Conservation (phyloP, 2,888 invertebrate genomes). For the Caenorhabditis sp. region DNA sequence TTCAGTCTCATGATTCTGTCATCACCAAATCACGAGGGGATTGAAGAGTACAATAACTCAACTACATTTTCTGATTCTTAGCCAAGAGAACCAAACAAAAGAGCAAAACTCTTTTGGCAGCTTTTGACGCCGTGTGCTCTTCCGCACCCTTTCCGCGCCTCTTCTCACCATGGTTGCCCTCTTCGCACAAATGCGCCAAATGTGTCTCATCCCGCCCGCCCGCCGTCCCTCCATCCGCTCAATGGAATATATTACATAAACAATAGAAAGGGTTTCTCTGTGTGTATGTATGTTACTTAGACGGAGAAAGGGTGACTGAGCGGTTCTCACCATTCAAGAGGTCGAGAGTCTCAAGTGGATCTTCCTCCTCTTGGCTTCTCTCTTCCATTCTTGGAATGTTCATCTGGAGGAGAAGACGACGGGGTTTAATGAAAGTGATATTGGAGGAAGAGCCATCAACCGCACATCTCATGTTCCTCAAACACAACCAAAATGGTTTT, state of each 20-base stretch:
- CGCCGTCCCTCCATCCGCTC: slow-evolving; percentile 4
- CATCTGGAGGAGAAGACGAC: not conserved
- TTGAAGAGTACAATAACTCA: too few relatives aligned
- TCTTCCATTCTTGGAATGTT: not conserved
- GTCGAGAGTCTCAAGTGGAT: slow-evolving; percentile 43
- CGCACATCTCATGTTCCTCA: not conserved
- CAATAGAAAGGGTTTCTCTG: slow-evolving; percentile 45
- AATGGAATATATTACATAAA: slow-evolving; percentile 59
- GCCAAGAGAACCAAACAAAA: not conserved
- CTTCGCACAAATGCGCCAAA: slow-evolving; percentile 44
- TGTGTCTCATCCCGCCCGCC: slow-evolving; percentile 22
- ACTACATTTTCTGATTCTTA: not conserved
- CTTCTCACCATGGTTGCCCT: slow-evolving; percentile 38
- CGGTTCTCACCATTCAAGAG: slow-evolving; percentile 40
- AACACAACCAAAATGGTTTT: slow-evolving; percentile 1
- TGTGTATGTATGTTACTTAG: slow-evolving; percentile 19
- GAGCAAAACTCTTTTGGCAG: slow-evolving; percentile 1
- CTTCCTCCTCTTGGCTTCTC: slow-evolving; percentile 6
- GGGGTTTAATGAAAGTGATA: slow-evolving; percentile 13
- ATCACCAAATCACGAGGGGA: too few relatives aligned
- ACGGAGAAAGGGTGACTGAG: not conserved
- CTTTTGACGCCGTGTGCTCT: slow-evolving; percentile 20
- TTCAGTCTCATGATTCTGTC: too few relatives aligned
- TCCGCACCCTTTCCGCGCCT: slow-evolving; percentile 1
- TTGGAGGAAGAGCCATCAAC: slow-evolving; percentile 4